phyloP scores from a whole-genome alignment of 2,113 vertebrate genomes.

The Otolemur garnettii region DNA sequence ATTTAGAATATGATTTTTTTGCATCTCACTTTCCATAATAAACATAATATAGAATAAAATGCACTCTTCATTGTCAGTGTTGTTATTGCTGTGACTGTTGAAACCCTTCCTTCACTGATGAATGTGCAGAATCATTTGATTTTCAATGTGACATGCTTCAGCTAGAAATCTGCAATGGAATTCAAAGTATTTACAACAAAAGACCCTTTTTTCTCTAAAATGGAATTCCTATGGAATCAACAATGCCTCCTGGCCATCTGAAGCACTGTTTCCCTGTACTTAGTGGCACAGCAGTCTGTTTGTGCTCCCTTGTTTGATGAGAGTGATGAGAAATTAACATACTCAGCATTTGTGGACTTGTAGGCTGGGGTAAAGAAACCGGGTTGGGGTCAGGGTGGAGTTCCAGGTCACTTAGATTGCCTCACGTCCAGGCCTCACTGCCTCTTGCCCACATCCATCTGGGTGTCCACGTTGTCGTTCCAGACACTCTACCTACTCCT shows the following conservation, averaged over 20 bases:
- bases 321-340: neutral
- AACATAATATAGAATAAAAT: constrained; percentile 55
- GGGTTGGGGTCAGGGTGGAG: neutral
- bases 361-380: accelerated
- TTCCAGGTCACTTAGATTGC: neutral
- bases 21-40: constrained; percentile 72
- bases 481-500: neutral
- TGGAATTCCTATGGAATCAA: neutral
- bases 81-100: neutral
- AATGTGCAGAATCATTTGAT: neutral
- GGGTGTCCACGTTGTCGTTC: neutral
- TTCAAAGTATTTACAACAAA: neutral
- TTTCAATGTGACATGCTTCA: neutral
- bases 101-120: neutral
- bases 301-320: neutral
- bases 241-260: neutral
- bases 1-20: constrained; percentile 65
- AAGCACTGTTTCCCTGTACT: neutral
- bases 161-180: neutral
- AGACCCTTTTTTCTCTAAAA: neutral
- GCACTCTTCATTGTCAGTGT: neutral
- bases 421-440: neutral
- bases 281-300: neutral
- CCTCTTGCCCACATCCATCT: neutral
- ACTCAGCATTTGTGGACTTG: neutral